Evolutionary conservation across 1,140 invertebrate genomes (phyloP).

Genomic region (Penaeus japonicus): DNA sequence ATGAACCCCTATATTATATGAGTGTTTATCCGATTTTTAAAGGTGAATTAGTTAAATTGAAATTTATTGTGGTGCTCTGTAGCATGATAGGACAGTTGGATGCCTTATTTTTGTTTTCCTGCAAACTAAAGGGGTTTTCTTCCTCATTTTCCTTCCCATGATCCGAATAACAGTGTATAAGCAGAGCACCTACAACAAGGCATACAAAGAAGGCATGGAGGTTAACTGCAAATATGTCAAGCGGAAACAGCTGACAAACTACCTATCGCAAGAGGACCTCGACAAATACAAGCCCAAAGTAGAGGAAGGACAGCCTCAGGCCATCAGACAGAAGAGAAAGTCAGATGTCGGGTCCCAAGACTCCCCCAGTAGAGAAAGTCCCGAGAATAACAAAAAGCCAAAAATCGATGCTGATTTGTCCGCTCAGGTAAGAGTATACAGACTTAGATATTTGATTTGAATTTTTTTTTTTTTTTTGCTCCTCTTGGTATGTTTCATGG

Average conservation of each 20-base stretch:
- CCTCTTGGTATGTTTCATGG: too few relatives aligned
- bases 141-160: too few relatives aligned
- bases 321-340: slow-evolving; percentile 34
- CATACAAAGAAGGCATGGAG: slow-evolving; percentile 88
- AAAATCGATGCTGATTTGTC: slow-evolving; percentile 29
- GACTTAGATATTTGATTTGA: not conserved
- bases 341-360: not conserved
- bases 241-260: slow-evolving; percentile 63
- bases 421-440: not conserved
- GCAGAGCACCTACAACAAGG: slow-evolving; percentile 75
- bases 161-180: slow-evolving; percentile 69
- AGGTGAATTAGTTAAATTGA: too few relatives aligned
- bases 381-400: slow-evolving; percentile 31
- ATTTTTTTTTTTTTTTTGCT: too few relatives aligned
- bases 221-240: slow-evolving; percentile 78
- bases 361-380: slow-evolving; percentile 24
- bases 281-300: slow-evolving; percentile 48
- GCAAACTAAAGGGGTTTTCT: too few relatives aligned
- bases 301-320: slow-evolving; percentile 20
- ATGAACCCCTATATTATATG: too few relatives aligned
- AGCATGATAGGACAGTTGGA: too few relatives aligned
- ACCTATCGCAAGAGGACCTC: slow-evolving; percentile 58
- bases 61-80: too few relatives aligned
- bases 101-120: too few relatives aligned
- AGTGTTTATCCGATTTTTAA: too few relatives aligned